Evolutionary conservation across 2,113 vertebrate species (phyloP).

Genomic region (Paradoxurus hermaphroditus): DNA sequence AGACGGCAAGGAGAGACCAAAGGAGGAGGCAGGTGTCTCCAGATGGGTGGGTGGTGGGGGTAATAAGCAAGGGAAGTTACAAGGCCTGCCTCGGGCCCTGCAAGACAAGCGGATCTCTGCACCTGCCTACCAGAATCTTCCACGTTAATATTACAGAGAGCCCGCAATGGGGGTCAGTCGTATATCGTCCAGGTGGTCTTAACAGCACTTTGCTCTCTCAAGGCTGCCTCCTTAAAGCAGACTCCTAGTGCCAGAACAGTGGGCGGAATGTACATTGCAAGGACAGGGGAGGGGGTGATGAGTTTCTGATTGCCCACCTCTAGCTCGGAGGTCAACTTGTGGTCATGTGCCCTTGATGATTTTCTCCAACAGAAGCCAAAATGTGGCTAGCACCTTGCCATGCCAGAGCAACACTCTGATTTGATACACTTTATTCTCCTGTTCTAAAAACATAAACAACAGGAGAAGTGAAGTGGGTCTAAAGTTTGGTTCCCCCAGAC

Average conservation of each 20-base stretch:
- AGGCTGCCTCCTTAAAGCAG: not conserved
- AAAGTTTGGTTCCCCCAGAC: not conserved
- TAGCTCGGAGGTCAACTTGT: not conserved
- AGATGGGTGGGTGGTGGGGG: not conserved
- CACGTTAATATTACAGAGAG: not conserved
- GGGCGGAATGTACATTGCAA: not conserved
- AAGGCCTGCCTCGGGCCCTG: not conserved
- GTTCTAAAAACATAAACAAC: not conserved
- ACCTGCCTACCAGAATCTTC: not conserved
- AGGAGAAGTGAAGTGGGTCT: not conserved
- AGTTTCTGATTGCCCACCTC: not conserved
- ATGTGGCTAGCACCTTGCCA: not conserved
- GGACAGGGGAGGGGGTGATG: not conserved
- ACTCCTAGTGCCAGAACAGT: not conserved
- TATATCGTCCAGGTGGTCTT: not conserved
- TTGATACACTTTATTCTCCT: not conserved
- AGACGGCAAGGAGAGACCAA: not conserved
- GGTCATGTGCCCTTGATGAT: not conserved
- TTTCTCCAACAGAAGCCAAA: not conserved
- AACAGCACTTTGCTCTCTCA: not conserved
- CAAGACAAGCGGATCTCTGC: not conserved
- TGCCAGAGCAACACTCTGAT: not conserved
- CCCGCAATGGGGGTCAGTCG: not conserved
- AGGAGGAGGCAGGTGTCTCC: not conserved
- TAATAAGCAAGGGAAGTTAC: not conserved